phyloP scores from a whole-genome alignment of 2,797 vertebrate genomes.

The Falco biarmicus region DNA sequence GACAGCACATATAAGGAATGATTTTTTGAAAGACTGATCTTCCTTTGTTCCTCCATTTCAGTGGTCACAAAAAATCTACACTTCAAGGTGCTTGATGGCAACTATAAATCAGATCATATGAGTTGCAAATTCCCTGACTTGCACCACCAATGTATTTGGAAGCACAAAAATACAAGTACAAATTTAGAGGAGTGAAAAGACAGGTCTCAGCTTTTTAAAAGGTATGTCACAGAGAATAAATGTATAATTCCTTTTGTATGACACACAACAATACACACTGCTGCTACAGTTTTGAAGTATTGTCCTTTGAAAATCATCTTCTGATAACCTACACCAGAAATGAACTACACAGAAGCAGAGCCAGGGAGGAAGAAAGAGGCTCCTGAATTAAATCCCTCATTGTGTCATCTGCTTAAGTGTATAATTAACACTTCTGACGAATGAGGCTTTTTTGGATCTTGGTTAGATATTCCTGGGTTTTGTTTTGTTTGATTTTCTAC shows the following conservation, averaged over 20 bases:
- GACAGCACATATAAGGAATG: not conserved
- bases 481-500: not conserved
- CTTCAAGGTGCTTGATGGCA: not conserved
- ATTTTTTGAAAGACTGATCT: conserved; percentile 13
- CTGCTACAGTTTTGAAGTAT: not conserved
- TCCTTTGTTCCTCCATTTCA: not conserved
- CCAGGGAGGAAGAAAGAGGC: not conserved
- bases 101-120: not conserved
- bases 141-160: not conserved
- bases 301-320: not conserved
- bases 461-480: not conserved
- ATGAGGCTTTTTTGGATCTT: not conserved
- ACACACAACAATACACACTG: not conserved
- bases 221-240: not conserved
- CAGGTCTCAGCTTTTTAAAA: not conserved
- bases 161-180: not conserved
- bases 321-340: not conserved
- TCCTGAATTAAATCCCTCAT: not conserved
- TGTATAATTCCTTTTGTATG: not conserved
- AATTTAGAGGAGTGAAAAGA: not conserved
- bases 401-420: not conserved
- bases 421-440: not conserved
- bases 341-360: not conserved
- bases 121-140: conserved; percentile 3
- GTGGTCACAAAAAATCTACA: conserved; percentile 16